A percentile compares a stretch with the other conserved stretches of the same genome.
Conservation (phyloP, 2,888 invertebrate genomes). For the Acleris cristana region DNA sequence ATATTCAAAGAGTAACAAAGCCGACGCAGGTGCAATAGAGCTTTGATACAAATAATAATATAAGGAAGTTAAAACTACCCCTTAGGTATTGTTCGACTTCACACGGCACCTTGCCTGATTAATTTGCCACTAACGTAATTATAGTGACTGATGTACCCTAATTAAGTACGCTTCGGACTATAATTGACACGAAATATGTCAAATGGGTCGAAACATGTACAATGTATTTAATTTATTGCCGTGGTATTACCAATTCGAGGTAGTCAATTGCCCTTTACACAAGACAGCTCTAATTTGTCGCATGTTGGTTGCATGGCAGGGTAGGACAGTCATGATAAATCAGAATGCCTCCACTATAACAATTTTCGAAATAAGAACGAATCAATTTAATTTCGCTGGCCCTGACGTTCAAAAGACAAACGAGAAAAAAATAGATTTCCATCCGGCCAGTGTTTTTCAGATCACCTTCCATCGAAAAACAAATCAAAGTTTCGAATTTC, state of each 20-base stretch:
- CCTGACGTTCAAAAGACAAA: conserved; percentile 13
- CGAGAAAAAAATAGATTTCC: conserved; percentile 7
- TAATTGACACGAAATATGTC: conserved; percentile 21
- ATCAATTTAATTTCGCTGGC: not conserved
- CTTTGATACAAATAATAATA: conserved; percentile 18
- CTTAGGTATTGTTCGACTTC: conserved; percentile 21
- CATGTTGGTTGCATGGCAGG: not conserved
- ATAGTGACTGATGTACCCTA: conserved; percentile 21
- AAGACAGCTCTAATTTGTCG: conserved; percentile 3
- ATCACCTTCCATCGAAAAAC: conserved; percentile 46
- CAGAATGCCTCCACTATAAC: not conserved
- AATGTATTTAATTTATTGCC: conserved; percentile 8
- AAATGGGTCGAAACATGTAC: conserved; percentile 8
- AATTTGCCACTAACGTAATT: conserved; percentile 23
- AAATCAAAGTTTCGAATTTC: conserved; percentile 41
- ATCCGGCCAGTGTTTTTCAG: conserved; percentile 15
- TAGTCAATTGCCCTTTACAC: conserved; percentile 3
- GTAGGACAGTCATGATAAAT: conserved; percentile 1
- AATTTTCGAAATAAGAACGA: conserved; percentile 6
- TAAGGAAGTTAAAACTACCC: conserved; percentile 12
- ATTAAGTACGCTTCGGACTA: conserved; percentile 9
- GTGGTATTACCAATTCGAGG: not conserved
- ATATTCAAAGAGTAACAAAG: not conserved
- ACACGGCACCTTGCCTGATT: conserved; percentile 20
- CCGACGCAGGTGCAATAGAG: conserved; percentile 17